Evolutionary conservation across 2,113 vertebrate genomes (phyloP), one percentile per base, ranked within the genome.

Genomic region (Emydura subglobosa): DNA sequence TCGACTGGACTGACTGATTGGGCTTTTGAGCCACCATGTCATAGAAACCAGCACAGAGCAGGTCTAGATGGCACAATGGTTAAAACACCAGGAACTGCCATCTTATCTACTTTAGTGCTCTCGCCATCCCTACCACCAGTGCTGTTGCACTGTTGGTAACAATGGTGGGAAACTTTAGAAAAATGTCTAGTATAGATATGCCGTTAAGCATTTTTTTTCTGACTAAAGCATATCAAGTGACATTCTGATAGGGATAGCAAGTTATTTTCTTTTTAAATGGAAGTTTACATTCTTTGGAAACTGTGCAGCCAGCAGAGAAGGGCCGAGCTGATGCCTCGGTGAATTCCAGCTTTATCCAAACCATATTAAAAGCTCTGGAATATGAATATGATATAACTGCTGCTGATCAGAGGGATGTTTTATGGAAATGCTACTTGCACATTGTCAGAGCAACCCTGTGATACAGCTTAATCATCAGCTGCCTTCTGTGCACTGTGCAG

Each of bases 111-210:
- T 76, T 21, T 44, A 25, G 42, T 74, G 68, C 68, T 24, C n/a
- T 42, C 24, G 10, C 68, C 68, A 19, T 22, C 68, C 10, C 19
- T 9, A 19, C 19, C 19, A n/a, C 68, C n/a, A 24, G 21, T 12
- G 11, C 22, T 10, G 19, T 39, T 76, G 72, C n/a, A 42, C 10
- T 12, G 11, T 44, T 76, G 39, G 42, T 44, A 25, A 44, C 11
- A 44, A 74, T 76, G 22, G 39, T 13, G 22, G 22, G 72, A 44
- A 44, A 76, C 5, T 3, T 42, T 39, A 61, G 49, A 47, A 34
- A 55, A 88, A 34, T 34, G 47, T 47, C 13, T 50, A 1, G 0
- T 0, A 0, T 47, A 44, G n/a, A 13, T n/a, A 42, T 0, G 81
- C 53, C 68, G 80, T 82, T 78, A 88, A 85, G 42, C 19, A 79